Evolutionary conservation across 2,888 invertebrate species (phyloP), one percentile per base, ranked within the genome.

Genomic region (Herminia tarsipennalis): DNA sequence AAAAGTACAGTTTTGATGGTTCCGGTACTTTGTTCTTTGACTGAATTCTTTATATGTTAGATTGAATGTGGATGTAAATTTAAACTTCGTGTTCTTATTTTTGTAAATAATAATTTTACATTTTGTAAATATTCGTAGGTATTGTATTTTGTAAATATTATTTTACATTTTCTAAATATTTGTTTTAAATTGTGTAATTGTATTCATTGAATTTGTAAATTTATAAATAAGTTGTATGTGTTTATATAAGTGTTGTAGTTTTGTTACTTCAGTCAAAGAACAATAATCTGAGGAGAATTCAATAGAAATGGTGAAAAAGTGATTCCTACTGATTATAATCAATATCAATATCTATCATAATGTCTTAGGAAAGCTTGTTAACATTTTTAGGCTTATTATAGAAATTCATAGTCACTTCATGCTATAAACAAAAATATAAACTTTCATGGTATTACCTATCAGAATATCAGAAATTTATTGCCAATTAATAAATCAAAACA

Each of bases 281-380:
- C 34, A 9, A 29, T 37, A 24, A 39, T 37, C 13, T 28, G 42
- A 33, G n/a, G 8, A 16, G n/a, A 38, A 25, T 42, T 40, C 24
- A 47, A 41, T 44, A 45, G 22, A 41, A 45, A 37, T 46, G 45
- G 35, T 60, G 30, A 60, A 33, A 29, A 35, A 24, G 14, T 20
- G 22, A 30, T n/a, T 2, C 14, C 18, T 13, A 18, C 27, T 12
- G 12, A 18, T 36, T 21, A 44, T 46, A 52, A 22, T 24, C 20
- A 43, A 17, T 42, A 58, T 50, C 44, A n/a, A n/a, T n/a, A n/a
- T n/a, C 29, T 49, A 47, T 54, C 59, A 48, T 67, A 57, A 61
- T 37, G 34, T 70, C 67, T 70, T 76, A 76, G 69, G 62, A 64
- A 61, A 51, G 65, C 69, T 76, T 73, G 25, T 70, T 68, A 40